A percentile compares a stretch with the other conserved stretches of the same genome.
Evolutionary conservation across 1,140 invertebrate genomes (phyloP).

Genomic region (Diabrotica virgifera): DNA sequence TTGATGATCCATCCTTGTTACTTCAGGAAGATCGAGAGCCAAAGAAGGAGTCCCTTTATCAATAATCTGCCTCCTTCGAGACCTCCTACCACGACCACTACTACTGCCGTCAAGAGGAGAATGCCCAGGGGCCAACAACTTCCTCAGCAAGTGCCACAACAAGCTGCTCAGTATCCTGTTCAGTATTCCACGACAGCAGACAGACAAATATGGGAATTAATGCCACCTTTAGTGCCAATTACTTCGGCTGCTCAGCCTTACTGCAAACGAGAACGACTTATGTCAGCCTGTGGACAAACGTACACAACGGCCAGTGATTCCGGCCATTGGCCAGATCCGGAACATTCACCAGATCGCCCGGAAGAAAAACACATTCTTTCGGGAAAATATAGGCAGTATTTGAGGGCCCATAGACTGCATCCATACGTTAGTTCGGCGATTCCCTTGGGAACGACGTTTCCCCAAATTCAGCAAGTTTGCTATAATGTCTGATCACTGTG

Average conservation of each 20-base stretch:
- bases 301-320: slow-evolving; percentile 39
- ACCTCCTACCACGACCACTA: slow-evolving; percentile 31
- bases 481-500: slow-evolving; percentile 56
- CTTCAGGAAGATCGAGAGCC: slow-evolving; percentile 74
- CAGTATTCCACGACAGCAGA: slow-evolving; percentile 40
- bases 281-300: slow-evolving; percentile 34
- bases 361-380: slow-evolving; percentile 51
- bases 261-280: slow-evolving; percentile 35
- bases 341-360: slow-evolving; percentile 43
- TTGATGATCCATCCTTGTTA: slow-evolving; percentile 85
- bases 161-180: slow-evolving; percentile 47
- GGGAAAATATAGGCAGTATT: slow-evolving; percentile 56
- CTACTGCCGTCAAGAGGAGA: slow-evolving; percentile 44
- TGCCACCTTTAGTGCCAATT: slow-evolving; percentile 52
- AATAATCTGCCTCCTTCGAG: slow-evolving; percentile 63
- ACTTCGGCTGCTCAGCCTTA: slow-evolving; percentile 47
- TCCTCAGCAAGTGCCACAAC: slow-evolving; percentile 44
- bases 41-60: slow-evolving; percentile 70
- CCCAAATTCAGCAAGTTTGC: slow-evolving; percentile 56
- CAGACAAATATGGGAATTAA: slow-evolving; percentile 45
- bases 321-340: slow-evolving; percentile 44
- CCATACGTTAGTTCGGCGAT: slow-evolving; percentile 52
- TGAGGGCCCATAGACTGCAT: slow-evolving; percentile 55
- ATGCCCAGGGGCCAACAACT: slow-evolving; percentile 36
- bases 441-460: slow-evolving; percentile 50